These are phyloP conservation scores for Drosophila baimaii DNA, from an alignment of 1,140 invertebrate species.

Conservation along the genomic window DNA sequence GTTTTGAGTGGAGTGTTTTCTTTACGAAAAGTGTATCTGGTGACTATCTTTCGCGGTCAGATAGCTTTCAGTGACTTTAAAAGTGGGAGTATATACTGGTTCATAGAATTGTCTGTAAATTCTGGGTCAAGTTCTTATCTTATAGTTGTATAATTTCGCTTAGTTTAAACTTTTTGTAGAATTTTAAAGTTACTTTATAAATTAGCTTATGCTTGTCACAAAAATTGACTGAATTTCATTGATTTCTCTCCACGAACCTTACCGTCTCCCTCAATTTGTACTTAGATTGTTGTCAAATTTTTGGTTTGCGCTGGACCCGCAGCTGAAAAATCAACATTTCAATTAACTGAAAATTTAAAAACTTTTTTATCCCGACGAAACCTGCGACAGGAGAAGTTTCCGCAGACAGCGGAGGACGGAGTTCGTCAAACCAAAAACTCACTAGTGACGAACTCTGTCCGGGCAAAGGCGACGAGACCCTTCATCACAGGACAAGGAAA, in stretches of 20 bases:
- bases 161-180: not conserved
- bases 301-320: constrained; percentile 38
- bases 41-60: no score
- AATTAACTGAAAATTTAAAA: constrained; percentile 72
- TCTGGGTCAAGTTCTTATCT: no score
- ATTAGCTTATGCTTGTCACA: no score
- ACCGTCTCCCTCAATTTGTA: not conserved
- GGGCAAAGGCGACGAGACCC: constrained; percentile 5
- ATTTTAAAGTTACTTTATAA: no score
- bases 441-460: constrained; percentile 70
- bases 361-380: constrained; percentile 44
- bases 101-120: no score
- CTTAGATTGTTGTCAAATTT: constrained; percentile 21
- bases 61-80: no score
- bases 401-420: constrained; percentile 44
- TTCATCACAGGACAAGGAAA: constrained; percentile 56
- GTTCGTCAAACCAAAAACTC: constrained; percentile 73
- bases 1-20: no score
- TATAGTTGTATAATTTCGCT: not conserved
- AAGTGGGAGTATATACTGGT: no score
- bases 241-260: not conserved
- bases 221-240: not conserved
- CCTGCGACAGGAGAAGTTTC: constrained; percentile 45
- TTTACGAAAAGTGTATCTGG: no score
- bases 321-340: constrained; percentile 69